These are phyloP conservation scores for Muraenolepis orangiensis DNA, from an alignment of 2,797 vertebrate species.

Conservation along the genomic window DNA sequence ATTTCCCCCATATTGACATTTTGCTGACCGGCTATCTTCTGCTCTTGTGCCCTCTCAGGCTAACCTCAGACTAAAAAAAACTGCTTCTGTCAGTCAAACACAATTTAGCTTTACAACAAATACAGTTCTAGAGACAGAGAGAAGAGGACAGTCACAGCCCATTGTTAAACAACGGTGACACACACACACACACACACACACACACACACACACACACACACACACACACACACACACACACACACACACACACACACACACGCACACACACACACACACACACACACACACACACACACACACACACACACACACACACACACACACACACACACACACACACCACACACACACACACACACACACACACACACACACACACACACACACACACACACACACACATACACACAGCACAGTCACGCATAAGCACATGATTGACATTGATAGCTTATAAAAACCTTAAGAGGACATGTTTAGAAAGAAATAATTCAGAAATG, in stretches of 20 bases:
- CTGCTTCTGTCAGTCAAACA: slow-evolving; percentile 31
- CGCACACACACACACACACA: too few relatives aligned
- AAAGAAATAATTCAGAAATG: background rate
- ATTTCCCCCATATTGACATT: background rate
- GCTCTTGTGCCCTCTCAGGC: slow-evolving; percentile 16
- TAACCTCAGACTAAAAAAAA: slow-evolving; percentile 17
- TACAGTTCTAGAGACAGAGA: background rate
- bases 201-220: too few relatives aligned
- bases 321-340: too few relatives aligned
- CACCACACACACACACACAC: too few relatives aligned
- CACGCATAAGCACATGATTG: too few relatives aligned
- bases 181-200: background rate
- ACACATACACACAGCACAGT: too few relatives aligned
- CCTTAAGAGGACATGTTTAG: background rate
- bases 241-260: too few relatives aligned
- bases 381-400: too few relatives aligned
- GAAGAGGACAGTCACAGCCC: background rate
- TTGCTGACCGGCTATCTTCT: slow-evolving; percentile 14
- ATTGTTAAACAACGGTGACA: background rate
- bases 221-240: too few relatives aligned
- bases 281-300: too few relatives aligned
- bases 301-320: too few relatives aligned
- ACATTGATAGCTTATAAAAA: background rate
- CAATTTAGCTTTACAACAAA: slow-evolving; percentile 30
- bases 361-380: too few relatives aligned